Evolutionary conservation across 2,797 vertebrate genomes (phyloP).

Genomic region (Pangasius macronema): DNA sequence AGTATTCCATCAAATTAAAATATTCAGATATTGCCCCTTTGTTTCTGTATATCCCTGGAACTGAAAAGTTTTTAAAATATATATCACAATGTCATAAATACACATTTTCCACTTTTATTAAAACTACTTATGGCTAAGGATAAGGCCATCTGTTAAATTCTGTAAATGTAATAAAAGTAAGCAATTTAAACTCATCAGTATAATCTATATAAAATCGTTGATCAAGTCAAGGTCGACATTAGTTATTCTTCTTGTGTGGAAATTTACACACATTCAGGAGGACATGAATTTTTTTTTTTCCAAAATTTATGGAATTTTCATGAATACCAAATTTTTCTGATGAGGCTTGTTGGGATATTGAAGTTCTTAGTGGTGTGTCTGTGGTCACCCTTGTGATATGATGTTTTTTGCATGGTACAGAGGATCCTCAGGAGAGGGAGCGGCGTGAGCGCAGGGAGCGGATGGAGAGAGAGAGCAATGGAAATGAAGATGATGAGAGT

Average conservation of each 20-base stretch:
- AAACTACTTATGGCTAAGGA: neutral
- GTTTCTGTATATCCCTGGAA: neutral
- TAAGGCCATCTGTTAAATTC: no score
- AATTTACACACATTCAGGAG: neutral
- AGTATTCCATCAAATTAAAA: neutral
- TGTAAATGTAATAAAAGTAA: no score
- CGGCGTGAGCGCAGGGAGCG: constrained; percentile 90
- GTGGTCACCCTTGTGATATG: neutral
- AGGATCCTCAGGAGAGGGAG: constrained; percentile 96
- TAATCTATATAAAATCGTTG: no score
- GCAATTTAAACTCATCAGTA: no score
- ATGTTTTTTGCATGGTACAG: constrained; percentile 65
- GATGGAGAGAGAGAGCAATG: constrained; percentile 94
- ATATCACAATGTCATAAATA: neutral
- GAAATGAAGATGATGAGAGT: constrained; percentile 92
- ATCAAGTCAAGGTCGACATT: no score
- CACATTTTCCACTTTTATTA: no score
- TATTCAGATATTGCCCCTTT: neutral
- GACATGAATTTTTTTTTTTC: neutral
- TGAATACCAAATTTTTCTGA: neutral
- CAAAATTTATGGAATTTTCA: neutral
- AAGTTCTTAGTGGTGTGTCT: neutral
- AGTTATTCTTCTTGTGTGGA: no score
- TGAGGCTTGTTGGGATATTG: neutral
- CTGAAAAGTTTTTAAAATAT: neutral